Evolutionary conservation across 2,797 vertebrate genomes (phyloP).

Genomic region (Iguana delicatissima): DNA sequence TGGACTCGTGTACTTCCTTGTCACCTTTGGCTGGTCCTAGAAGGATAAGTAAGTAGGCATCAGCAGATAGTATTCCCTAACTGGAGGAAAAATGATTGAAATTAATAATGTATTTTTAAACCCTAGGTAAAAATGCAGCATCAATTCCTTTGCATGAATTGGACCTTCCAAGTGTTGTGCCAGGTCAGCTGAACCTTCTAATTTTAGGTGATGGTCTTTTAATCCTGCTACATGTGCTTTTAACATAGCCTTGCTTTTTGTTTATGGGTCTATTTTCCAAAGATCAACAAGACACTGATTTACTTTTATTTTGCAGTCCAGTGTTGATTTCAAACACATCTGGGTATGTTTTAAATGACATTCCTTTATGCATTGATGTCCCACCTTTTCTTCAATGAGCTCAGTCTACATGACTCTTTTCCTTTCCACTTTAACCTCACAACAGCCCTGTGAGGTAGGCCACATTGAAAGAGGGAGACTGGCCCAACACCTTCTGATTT

Average conservation of each 20-base stretch:
- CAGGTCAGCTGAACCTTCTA: background rate
- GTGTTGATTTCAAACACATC: background rate
- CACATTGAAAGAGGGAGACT: background rate
- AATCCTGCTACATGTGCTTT: background rate
- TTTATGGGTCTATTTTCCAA: background rate
- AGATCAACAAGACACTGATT: background rate
- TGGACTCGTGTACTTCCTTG: background rate
- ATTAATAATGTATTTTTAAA: rapidly evolving
- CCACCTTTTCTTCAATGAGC: background rate
- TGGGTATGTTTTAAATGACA: background rate
- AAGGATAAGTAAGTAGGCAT: too few species aligned
- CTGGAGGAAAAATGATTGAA: background rate
- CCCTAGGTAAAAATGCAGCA: background rate
- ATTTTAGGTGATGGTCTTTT: background rate
- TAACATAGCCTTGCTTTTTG: background rate
- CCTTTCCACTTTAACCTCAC: background rate
- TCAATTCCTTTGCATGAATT: background rate
- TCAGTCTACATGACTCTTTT: background rate
- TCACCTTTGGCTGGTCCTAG: too few species aligned
- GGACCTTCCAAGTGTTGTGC: rapidly evolving
- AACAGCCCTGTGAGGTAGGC: background rate
- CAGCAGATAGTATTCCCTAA: too few species aligned
- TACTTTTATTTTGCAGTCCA: background rate
- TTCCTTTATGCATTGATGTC: too few species aligned
- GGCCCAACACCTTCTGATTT: background rate